Conservation (phyloP, 2,888 invertebrate genomes). For the Thymelicus acteon region DNA sequence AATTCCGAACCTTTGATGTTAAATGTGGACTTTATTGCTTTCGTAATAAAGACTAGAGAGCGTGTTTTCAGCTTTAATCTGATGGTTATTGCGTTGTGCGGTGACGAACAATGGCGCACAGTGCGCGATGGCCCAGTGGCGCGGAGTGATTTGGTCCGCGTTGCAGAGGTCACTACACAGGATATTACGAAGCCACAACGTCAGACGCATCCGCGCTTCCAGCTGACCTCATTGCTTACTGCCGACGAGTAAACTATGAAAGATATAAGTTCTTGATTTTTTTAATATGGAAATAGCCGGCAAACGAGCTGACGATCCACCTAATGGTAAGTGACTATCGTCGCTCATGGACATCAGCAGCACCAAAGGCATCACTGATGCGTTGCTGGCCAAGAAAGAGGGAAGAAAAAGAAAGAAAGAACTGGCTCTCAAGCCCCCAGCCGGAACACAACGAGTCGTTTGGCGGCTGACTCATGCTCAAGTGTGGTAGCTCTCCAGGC, state of each 20-base stretch:
- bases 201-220: slow-evolving; percentile 72
- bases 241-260: background rate
- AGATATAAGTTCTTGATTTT: background rate
- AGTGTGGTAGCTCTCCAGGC: no score
- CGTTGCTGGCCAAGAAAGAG: no score
- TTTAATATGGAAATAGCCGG: no score
- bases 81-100: slow-evolving; percentile 48
- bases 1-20: slow-evolving; percentile 72
- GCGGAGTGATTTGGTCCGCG: slow-evolving; percentile 51
- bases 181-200: slow-evolving; percentile 79
- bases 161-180: slow-evolving; percentile 69
- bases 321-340: no score
- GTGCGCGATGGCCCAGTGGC: slow-evolving; percentile 45
- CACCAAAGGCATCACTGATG: no score
- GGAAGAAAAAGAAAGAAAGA: no score
- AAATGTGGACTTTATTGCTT: slow-evolving; percentile 79
- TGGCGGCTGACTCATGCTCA: no score
- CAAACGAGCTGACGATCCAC: no score
- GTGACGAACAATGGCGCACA: slow-evolving; percentile 39
- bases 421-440: no score
- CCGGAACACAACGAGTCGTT: no score
- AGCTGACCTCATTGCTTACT: slow-evolving; percentile 47
- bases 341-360: no score
- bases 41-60: slow-evolving; percentile 74
- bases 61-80: slow-evolving; percentile 46